A percentile compares a stretch with the other conserved stretches of the same genome.
These are phyloP conservation scores for Choloepus didactylus DNA, from an alignment of 2,797 vertebrate genomes.

Conservation along the genomic window DNA sequence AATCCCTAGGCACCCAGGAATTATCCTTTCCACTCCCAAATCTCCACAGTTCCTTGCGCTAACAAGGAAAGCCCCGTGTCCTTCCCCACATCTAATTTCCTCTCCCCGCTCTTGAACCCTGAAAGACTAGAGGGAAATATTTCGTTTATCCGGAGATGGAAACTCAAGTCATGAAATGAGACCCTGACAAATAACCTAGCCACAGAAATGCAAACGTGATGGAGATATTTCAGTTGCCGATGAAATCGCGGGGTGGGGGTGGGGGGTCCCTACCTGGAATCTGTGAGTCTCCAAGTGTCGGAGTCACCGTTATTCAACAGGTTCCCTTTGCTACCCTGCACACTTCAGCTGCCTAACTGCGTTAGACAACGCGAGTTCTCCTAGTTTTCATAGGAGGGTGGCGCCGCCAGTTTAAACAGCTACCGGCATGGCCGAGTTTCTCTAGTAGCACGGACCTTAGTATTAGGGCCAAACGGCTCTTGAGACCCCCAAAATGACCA, in stretches of 20 bases:
- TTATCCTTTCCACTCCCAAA: neutral
- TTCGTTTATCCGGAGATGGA: conserved; percentile 35
- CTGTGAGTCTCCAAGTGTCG: neutral
- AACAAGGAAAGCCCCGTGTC: neutral
- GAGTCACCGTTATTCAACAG: conserved; percentile 73
- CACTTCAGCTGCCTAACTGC: neutral
- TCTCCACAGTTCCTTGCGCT: neutral
- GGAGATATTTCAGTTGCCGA: neutral
- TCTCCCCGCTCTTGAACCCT: neutral
- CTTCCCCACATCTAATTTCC: neutral
- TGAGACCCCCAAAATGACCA: neutral
- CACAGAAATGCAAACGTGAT: neutral
- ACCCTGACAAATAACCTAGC: neutral
- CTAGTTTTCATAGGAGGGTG: neutral
- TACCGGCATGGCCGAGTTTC: neutral
- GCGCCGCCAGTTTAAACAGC: neutral
- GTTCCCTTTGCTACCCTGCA: conserved; percentile 51
- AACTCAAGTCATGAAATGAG: neutral
- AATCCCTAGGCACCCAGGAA: neutral
- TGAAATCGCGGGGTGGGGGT: neutral
- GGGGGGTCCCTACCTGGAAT: neutral
- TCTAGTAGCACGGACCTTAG: neutral
- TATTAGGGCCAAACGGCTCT: conserved; percentile 35
- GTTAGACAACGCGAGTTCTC: neutral
- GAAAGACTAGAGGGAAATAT: conserved; percentile 52